Evolutionary conservation across 2,888 invertebrate genomes (phyloP), one percentile per base, ranked within the genome.

Genomic region (Trimorus sp.): DNA sequence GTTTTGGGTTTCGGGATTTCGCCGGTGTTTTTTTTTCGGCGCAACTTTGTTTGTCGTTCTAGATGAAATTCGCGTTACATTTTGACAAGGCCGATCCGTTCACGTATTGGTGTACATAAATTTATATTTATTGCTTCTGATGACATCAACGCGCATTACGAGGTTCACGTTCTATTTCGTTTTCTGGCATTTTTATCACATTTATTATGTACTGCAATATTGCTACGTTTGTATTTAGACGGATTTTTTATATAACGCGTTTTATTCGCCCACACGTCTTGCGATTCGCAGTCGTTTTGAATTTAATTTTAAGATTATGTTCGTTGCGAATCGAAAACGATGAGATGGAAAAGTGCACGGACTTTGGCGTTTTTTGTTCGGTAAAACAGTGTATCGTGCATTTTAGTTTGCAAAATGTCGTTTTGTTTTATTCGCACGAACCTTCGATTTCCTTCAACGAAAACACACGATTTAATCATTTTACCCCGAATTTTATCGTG

Each of bases 71-170:
- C 77, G 77, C 69, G 58, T 77, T 63, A 54, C n/a, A 0, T 54
- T 76, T 53, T 76, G 51, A 14, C 37, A 59, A 54, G 66, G 62
- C 16, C 54, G 40, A 76, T 68, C 14, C 15, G 48, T 77, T 60
- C 16, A 71, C 36, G 75, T 59, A 79, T 79, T 71, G 74, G 79
- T 84, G 85, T 86, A 85, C 77, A 86, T 85, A 84, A 84, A 85
- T 82, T 84, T 89, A 87, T 58, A 89, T 89, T 89, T 89, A 89
- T 90, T 87, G 84, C 75, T 80, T 54, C 79, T 74, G 74, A 74
- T 74, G 69, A 74, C 68, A 74, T 63, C 15, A 65, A 79, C 51
- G 56, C 49, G 40, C 69, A 73, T 62, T 73, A 56, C 60, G 73
- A 79, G 74, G 79, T 74, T 74, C 40, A 63, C 60, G 65, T 69